Conservation (phyloP, 2,888 invertebrate genomes). For the Melipona beecheii region DNA sequence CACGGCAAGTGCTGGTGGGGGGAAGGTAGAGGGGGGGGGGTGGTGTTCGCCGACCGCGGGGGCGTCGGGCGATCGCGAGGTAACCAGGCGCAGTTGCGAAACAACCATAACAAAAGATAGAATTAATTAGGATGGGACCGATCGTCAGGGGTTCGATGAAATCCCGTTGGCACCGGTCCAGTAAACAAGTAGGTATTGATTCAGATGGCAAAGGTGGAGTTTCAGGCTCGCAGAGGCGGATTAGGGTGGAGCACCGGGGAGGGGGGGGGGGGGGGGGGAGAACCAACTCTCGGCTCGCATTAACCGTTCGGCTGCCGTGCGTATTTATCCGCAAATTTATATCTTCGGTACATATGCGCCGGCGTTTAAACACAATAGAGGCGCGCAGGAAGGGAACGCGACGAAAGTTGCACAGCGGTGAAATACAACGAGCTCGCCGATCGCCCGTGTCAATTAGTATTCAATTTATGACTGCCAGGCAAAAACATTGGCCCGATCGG, state of each 20-base stretch:
- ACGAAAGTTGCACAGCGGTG: conserved; percentile 76
- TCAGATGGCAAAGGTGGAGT: conserved; percentile 75
- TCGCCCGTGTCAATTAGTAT: conserved; percentile 78
- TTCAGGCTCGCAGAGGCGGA: conserved; percentile 49
- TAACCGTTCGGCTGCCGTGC: conserved; percentile 75
- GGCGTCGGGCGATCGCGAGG: conserved; percentile 32
- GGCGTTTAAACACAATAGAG: conserved; percentile 72
- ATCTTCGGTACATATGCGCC: conserved; percentile 76
- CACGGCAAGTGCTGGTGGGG: conserved; percentile 18
- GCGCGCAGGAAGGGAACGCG: conserved; percentile 32
- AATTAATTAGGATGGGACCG: conserved; percentile 78
- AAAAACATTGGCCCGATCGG: conserved; percentile 55
- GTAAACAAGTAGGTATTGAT: conserved; percentile 82
- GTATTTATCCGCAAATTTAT: conserved; percentile 82
- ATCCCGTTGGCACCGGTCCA: conserved; percentile 80
- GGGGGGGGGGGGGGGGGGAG: background rate
- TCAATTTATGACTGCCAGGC: conserved; percentile 75
- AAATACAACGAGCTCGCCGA: conserved; percentile 71
- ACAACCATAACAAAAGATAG: conserved; percentile 76
- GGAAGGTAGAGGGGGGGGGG: no score
- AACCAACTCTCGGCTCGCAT: conserved; percentile 65
- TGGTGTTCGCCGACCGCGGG: no score
- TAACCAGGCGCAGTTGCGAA: conserved; percentile 66
- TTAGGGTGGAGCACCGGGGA: conserved; percentile 40
- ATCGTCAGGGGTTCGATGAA: conserved; percentile 73